Base-by-base conservation (phyloP, 2,113 vertebrate genomes). In the Mobula birostris region DNA sequence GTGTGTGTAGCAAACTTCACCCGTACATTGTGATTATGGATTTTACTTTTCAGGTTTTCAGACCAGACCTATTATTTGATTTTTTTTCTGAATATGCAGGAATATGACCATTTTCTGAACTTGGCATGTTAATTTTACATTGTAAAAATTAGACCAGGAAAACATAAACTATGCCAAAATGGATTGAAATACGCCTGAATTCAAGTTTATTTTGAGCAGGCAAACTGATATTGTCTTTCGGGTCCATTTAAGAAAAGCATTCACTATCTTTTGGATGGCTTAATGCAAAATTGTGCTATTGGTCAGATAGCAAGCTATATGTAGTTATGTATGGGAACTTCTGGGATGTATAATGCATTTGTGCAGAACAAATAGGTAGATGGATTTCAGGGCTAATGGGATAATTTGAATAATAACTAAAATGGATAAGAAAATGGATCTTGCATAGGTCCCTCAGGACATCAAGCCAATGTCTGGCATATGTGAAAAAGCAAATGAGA, bases 401-500 rank as follows among this genome's bases (percentile, higher is more conserved):
- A 79, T 36, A 74, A 74, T 74, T 74, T 74, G 72, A 79, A 79
- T 79, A 79, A 14, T 79, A 79, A 79, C n/a, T 79, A 36, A 79
- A 36, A 79, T 79, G 77, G 77, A 79, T 79, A 36, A 79, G 77
- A 79, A 79, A 79, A 79, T 79, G 77, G 77, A 79, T 36, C 77
- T 79, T 79, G 15, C 11, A 79, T 15, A 79, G 77, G 77, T 79
- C 77, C 77, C 77, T 79, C 77, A 79, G 32, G 77, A 79, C 77
- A 79, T 15, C 77, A 36, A 36, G 77, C n/a, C 77, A 15, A 79
- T 79, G 77, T 79, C n/a, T 79, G 77, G 77, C 77, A 79, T 12
- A 32, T 79, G 77, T 79, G 77, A 79, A 79, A 79, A 79, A 79
- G 77, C 77, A 79, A 79, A 79, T 79, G n/a, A 36, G 77, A 79